Evolutionary conservation across 2,113 vertebrate species (phyloP), one percentile per base, ranked within the genome.

Genomic region (Octodon degus): DNA sequence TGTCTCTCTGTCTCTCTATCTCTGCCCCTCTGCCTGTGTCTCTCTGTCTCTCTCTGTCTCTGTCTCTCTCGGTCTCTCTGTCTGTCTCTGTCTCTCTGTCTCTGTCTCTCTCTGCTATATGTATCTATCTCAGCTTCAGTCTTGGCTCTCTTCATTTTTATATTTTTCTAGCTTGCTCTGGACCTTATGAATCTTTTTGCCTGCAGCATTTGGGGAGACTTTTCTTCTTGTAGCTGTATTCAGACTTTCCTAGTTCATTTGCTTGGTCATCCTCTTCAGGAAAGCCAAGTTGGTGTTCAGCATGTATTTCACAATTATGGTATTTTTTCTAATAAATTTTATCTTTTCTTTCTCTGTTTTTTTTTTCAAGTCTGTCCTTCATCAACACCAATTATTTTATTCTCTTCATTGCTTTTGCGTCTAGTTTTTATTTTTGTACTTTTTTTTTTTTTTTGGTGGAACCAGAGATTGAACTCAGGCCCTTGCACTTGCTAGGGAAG

Each of bases 11-110:
- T 27, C 47, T 37, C 32, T 13, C 8, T 24, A 8, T 50, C 47
- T 50, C 37, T 30, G 30, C 11, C 20, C 2, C 19, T 0, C 14
- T n/a, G 68, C 43, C 34, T 37, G 12, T 34, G 17, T 24, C 55
- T 58, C 22, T 4, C 27, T 0, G 8, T 37, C 53, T 20, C 20
- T 3, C 20, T 1, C 20, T 25, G 62, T 55, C 65, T 25, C 10
- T 4, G 22, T 1, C 12, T 30, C 47, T 24, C 13, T 3, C 24
- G 0, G 5, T 37, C 72, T 40, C 17, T 55, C 12, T 5, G 19
- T 1, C 19, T 37, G 13, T 24, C 19, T 4, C 12, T 1, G n/a
- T n/a, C n/a, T n/a, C n/a, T n/a, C n/a, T n/a, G n/a, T n/a, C n/a
- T n/a, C n/a, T n/a, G n/a, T 16, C 47, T 24, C 53, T 20, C 50